phyloP scores from a whole-genome alignment of 2,888 invertebrate genomes.

The Drosophila kanekoi region DNA sequence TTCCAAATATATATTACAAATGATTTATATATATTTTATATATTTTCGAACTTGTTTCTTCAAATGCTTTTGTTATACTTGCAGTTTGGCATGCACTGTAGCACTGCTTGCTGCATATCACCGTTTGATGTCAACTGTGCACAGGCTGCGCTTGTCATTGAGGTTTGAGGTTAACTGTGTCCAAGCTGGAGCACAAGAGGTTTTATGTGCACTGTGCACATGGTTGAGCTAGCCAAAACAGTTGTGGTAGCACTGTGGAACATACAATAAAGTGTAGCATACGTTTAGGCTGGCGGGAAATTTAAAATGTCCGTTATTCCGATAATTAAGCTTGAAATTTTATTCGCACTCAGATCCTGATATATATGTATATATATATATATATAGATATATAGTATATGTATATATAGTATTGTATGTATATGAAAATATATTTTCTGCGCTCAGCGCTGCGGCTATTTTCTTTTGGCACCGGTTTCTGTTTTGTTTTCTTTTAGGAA shows the following conservation, averaged over 20 bases:
- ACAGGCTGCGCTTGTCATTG: too few relatives aligned
- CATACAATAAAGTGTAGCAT: constrained; percentile 4
- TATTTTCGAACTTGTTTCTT: too few relatives aligned
- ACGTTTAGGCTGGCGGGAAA: not conserved
- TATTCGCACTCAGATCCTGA: constrained; percentile 35
- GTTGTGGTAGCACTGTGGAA: not conserved
- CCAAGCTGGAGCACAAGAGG: too few relatives aligned
- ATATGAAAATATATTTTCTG: constrained; percentile 48
- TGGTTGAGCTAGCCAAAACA: not conserved
- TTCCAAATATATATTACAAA: too few relatives aligned
- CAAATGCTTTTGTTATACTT: too few relatives aligned
- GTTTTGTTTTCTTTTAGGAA: not conserved
- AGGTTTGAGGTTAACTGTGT: too few relatives aligned
- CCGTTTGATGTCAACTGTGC: too few relatives aligned
- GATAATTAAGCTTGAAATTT: constrained; percentile 20
- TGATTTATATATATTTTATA: too few relatives aligned
- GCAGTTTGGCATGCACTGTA: too few relatives aligned
- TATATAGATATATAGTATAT: constrained; percentile 13
- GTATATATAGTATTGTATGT: constrained; percentile 11
- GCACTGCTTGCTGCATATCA: too few relatives aligned
- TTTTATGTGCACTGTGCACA: not conserved
- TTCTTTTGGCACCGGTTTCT: constrained; percentile 13
- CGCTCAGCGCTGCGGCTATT: constrained; percentile 16
- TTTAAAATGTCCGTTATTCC: not conserved
- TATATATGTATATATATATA: constrained; percentile 23